phyloP scores from a whole-genome alignment of 1,140 invertebrate genomes.

The Achatina immaculata region DNA sequence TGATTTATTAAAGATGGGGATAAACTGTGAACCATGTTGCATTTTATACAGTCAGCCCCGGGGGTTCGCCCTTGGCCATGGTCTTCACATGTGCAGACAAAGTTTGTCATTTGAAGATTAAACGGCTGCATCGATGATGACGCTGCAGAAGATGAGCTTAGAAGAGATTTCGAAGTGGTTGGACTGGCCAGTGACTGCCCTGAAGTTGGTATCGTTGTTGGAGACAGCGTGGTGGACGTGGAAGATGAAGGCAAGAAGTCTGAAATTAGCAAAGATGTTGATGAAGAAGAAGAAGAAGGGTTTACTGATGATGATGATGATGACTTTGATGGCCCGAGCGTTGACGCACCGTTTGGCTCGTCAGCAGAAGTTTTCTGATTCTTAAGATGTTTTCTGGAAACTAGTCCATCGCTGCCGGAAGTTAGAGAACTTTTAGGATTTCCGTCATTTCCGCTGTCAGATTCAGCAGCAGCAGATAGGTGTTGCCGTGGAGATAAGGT shows the following conservation, averaged over 20 bases:
- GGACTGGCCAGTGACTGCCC: neutral
- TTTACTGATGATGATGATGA: neutral
- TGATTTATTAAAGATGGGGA: conserved; percentile 83
- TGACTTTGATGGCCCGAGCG: neutral
- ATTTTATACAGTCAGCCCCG: conserved; percentile 93
- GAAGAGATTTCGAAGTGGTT: conserved; percentile 28
- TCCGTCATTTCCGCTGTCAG: too few species aligned
- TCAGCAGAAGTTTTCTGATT: neutral
- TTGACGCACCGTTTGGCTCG: neutral
- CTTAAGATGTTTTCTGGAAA: too few species aligned
- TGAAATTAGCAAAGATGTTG: too few species aligned
- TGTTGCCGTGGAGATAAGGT: too few species aligned
- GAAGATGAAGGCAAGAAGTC: too few species aligned
- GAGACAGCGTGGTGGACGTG: too few species aligned
- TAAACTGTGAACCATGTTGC: conserved; percentile 91
- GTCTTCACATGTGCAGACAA: conserved; percentile 81
- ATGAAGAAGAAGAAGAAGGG: neutral
- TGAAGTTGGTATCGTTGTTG: too few species aligned
- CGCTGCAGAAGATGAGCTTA: neutral
- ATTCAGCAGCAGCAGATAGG: too few species aligned
- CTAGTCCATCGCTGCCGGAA: neutral
- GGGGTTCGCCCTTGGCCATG: conserved; percentile 93
- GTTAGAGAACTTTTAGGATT: neutral
- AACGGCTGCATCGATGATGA: neutral
- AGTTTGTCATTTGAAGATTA: conserved; percentile 1